Evolutionary conservation across 2,888 invertebrate species (phyloP), one percentile per base, ranked within the genome.

Genomic region (Anorthoa munda): DNA sequence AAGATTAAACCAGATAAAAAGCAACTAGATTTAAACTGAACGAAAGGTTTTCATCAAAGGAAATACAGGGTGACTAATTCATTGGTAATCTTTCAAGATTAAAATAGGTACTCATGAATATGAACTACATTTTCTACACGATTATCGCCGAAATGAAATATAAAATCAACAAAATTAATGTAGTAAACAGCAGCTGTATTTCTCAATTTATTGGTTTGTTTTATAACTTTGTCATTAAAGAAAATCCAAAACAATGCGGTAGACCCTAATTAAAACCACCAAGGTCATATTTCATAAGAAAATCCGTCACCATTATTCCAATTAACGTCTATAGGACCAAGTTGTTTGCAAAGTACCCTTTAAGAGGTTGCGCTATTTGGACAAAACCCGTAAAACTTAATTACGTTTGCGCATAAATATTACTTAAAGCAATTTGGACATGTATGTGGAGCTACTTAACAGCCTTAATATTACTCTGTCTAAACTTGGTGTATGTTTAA

Each of bases 401-500:
- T 86, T 79, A 84, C 65, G 69, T 86, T 84, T 86, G 72, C 80
- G 81, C 83, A 80, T 87, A 87, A 89, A 89, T 87, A 88, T 85
- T 83, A 83, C 86, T 86, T 86, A 86, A 84, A 83, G 69, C 75
- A 85, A 86, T 86, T 86, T 81, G 75, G 80, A 84, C 80, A 85
- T 86, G 83, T 87, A 79, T 88, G 82, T 65, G 21, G 61, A 79
- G 81, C 78, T 81, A 75, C 82, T 86, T 84, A 86, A 70, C 72
- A 65, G 55, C 74, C 75, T 70, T 82, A 77, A 84, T 86, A 81
- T 81, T 71, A 72, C 77, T 73, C 55, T 72, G 65, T 68, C 61
- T 72, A 21, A 85, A 82, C 73, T 76, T 80, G 78, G 84, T 90
- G 84, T 90, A 86, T 90, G 85, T 90, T 85, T 90, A 89, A 87